Conservation (phyloP, 2,113 vertebrate genomes). For the Falco punctatus region DNA sequence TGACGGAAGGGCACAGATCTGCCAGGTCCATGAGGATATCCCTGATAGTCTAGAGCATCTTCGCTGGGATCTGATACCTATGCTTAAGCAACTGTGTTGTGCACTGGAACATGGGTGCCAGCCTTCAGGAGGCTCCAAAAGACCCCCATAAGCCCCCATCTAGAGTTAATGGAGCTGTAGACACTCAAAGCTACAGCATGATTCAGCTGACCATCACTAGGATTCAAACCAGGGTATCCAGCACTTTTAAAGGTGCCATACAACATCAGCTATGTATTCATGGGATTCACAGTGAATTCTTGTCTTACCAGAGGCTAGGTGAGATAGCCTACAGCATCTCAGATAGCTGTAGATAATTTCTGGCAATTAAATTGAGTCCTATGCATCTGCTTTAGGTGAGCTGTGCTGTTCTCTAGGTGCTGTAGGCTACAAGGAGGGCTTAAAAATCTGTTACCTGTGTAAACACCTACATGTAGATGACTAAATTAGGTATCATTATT, state of each 20-base stretch:
- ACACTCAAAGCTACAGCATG: neutral
- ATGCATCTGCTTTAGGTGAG: neutral
- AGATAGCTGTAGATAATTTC: neutral
- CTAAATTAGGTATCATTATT: neutral
- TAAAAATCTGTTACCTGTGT: neutral
- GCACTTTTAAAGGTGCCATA: neutral
- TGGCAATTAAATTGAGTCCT: neutral
- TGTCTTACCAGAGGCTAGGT: neutral
- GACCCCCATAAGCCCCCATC: neutral
- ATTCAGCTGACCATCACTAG: neutral
- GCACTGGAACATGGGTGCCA: neutral
- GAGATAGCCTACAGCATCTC: neutral
- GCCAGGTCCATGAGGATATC: neutral
- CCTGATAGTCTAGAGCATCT: neutral
- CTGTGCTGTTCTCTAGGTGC: neutral
- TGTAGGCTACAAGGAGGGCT: neutral
- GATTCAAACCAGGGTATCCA: neutral
- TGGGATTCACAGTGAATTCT: neutral
- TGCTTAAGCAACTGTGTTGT: neutral
- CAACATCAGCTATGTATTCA: neutral
- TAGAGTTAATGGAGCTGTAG: neutral
- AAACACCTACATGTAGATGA: neutral
- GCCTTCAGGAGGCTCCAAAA: neutral
- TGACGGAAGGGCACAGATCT: neutral
- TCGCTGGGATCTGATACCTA: neutral